Evolutionary conservation across 2,888 invertebrate genomes (phyloP), one percentile per base, ranked within the genome.

Genomic region (Chloromyia formosa): DNA sequence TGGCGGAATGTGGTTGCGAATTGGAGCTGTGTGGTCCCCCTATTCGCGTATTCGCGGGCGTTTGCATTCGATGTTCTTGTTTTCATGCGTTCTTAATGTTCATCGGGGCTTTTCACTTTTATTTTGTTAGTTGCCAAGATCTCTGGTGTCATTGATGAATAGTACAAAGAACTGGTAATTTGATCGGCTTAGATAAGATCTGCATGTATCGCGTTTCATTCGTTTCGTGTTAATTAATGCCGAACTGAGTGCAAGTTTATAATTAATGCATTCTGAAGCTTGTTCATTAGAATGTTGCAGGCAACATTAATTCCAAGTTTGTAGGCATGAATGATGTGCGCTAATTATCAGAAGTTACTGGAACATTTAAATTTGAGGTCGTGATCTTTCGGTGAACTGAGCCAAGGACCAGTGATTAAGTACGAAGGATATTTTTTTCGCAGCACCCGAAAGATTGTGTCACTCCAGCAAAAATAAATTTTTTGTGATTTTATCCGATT

Each of bases 61-160:
- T 62, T 49, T 62, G 45, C 42, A n/a, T 22, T 16, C 23, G 45
- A 42, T 49, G 66, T 66, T 66, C 66, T 66, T 66, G 49, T 45
- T 64, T 62, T 66, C 66, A 16, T 49, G 22, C 23, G 49, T 49
- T 66, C 66, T 66, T 22, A 49, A 49, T 66, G 45, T 35, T 66
- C 35, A 35, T 12, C 22, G 20, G 22, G 66, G 23, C 69, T 69
- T 69, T 69, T 69, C 69, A 54, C 69, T 69, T 69, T 69, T 69
- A 53, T 56, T 35, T 53, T 27, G 7, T 7, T 35, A 4, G 56
- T 7, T 54, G 56, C 35, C 20, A 49, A 54, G 69, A 66, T 18
- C 7, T 35, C 66, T 49, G 54, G 69, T 54, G 69, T 56, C 69
- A 69, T 69, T 69, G 69, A 54, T 54, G 56, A 69, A 69, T 56